Conservation (phyloP, 2,113 vertebrate species). For the Pungitius pungitius region DNA sequence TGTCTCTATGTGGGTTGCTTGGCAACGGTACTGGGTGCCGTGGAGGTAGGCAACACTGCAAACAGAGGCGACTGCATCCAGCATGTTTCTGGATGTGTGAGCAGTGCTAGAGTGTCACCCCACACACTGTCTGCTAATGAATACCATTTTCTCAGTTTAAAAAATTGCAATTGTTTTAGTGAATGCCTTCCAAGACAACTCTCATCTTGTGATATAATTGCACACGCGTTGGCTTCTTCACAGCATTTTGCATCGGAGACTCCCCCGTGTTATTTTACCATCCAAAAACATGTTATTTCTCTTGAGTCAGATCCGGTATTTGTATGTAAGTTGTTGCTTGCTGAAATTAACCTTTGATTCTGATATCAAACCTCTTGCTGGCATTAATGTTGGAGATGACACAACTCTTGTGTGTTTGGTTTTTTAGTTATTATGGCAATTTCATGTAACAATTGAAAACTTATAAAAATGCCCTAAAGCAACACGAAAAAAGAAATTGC, state of each 20-base stretch:
- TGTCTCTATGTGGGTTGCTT: conserved; percentile 76
- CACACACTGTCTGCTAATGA: conserved; percentile 34
- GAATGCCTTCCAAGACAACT: not conserved
- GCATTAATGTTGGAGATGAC: not conserved
- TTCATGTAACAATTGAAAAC: not conserved
- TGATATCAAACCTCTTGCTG: not conserved
- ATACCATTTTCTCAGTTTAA: conserved; percentile 28
- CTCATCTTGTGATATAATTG: conserved; percentile 1
- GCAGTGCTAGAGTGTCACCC: conserved; percentile 47
- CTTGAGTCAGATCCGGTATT: conserved; percentile 47
- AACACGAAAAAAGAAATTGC: not conserved
- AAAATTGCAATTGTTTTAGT: conserved; percentile 21
- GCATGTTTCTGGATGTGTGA: conserved; percentile 72
- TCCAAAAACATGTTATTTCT: conserved; percentile 37
- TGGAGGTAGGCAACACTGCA: conserved; percentile 71
- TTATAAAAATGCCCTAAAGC: not conserved
- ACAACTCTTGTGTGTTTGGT: not conserved
- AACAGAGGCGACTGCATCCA: conserved; percentile 71
- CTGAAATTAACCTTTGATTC: conserved; percentile 19
- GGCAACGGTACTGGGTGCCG: conserved; percentile 72
- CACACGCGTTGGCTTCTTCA: conserved; percentile 20
- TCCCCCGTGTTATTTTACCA: conserved; percentile 11
- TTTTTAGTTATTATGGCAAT: not conserved
- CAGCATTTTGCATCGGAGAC: conserved; percentile 30
- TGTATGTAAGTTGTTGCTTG: conserved; percentile 30